phyloP scores from a whole-genome alignment of 2,113 vertebrate species.

The Tachysurus fulvidraco region DNA sequence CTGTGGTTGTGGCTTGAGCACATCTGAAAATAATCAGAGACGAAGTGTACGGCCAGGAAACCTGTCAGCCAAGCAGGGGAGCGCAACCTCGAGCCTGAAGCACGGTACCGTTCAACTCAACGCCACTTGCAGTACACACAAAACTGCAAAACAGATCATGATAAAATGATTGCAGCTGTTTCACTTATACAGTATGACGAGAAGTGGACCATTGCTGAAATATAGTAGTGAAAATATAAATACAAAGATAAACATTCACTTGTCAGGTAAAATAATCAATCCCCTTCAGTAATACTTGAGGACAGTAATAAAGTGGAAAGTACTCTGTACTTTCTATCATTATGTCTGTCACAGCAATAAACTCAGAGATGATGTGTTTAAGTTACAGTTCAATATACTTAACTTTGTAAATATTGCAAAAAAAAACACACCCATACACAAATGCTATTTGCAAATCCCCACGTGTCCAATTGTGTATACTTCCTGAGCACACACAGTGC shows the following conservation, averaged over 20 bases:
- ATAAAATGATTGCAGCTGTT: not conserved
- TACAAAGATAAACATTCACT: not conserved
- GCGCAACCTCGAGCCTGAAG: not conserved
- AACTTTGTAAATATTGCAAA: not conserved
- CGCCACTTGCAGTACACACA: not conserved
- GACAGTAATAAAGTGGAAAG: not conserved
- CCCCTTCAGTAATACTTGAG: not conserved
- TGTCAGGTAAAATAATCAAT: not conserved
- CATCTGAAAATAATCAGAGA: constrained; percentile 75
- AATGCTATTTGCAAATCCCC: not conserved
- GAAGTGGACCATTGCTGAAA: not conserved
- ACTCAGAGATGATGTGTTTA: not conserved
- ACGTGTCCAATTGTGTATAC: not conserved
- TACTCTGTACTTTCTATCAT: not conserved
- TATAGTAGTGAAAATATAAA: not conserved
- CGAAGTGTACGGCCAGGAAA: constrained; percentile 31
- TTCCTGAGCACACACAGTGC: not conserved
- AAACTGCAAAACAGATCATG: not conserved
- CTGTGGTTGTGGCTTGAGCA: constrained; percentile 61
- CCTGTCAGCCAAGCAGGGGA: constrained; percentile 14
- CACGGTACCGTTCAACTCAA: not conserved
- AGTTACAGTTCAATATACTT: not conserved
- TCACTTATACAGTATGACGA: not conserved
- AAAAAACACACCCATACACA: not conserved
- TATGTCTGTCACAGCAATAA: not conserved